Conservation (phyloP, 2,888 invertebrate species). For the Biston stratarius region DNA sequence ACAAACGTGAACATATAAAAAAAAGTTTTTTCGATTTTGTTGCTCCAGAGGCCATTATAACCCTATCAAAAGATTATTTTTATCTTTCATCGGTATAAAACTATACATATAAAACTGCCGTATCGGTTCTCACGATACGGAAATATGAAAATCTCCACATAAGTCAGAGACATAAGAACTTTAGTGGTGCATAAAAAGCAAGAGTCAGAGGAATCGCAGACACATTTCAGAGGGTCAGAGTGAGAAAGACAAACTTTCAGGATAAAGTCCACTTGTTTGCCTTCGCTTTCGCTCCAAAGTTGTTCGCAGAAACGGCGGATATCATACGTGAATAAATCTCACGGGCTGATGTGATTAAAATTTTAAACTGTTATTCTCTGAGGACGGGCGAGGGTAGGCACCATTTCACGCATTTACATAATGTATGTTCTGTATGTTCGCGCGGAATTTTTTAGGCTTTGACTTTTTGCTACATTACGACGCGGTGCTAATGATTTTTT, state of each 20-base stretch:
- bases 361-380: slow-evolving; percentile 42
- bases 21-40: no score
- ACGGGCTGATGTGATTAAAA: slow-evolving; percentile 43
- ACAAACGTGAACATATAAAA: no score
- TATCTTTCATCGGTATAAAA: no score
- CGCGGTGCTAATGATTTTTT: slow-evolving; percentile 33
- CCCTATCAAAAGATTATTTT: no score
- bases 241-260: no score
- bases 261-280: neutral
- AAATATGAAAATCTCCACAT: no score
- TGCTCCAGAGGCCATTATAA: no score
- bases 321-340: slow-evolving; percentile 41
- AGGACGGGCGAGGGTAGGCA: slow-evolving; percentile 36
- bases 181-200: no score
- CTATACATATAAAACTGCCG: no score
- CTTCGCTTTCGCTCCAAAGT: neutral
- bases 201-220: no score
- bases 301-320: slow-evolving; percentile 7
- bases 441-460: slow-evolving; percentile 41
- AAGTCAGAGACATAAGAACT: no score
- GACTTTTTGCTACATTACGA: slow-evolving; percentile 35
- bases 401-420: slow-evolving; percentile 45
- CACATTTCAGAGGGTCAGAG: neutral
- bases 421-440: slow-evolving; percentile 37
- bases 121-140: no score